Percentiles rank a stretch among this genome's conserved stretches.
Conservation (phyloP, 2,113 vertebrate genomes). For the Colistium nudipinnis region DNA sequence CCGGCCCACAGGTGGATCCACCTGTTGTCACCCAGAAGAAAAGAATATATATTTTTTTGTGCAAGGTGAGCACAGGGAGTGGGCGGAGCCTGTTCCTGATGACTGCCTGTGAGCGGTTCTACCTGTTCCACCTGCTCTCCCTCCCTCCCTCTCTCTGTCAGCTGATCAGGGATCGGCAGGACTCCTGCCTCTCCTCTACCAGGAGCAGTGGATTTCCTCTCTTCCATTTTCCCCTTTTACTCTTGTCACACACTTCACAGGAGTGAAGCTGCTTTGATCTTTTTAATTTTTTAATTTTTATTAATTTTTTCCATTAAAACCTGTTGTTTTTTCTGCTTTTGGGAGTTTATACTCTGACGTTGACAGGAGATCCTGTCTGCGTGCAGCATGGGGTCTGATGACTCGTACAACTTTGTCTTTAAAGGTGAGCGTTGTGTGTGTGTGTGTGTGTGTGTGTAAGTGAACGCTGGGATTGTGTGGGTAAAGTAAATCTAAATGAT, state of each 20-base stretch:
- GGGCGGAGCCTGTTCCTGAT: slow-evolving; percentile 57
- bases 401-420: slow-evolving; percentile 83
- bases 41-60: not conserved
- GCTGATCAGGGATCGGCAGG: slow-evolving; percentile 62
- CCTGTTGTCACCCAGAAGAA: slow-evolving; percentile 50
- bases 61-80: slow-evolving; percentile 20
- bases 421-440: slow-evolving; percentile 77
- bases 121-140: slow-evolving; percentile 80
- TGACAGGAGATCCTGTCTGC: slow-evolving; percentile 20
- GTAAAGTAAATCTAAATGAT: not conserved
- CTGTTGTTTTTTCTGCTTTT: not conserved
- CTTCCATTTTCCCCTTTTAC: slow-evolving; percentile 30
- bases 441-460: not conserved
- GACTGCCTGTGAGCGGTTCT: slow-evolving; percentile 59
- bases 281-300: not conserved
- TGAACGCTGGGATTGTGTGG: slow-evolving; percentile 1
- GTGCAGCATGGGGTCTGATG: slow-evolving; percentile 76
- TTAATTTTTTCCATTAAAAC: not conserved
- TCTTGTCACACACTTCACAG: slow-evolving; percentile 31
- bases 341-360: slow-evolving; percentile 23
- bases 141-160: slow-evolving; percentile 48
- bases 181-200: slow-evolving; percentile 32
- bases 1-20: slow-evolving; percentile 14
- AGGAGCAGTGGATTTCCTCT: slow-evolving; percentile 41
- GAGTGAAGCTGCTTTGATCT: slow-evolving; percentile 4